Evolutionary conservation across 2,113 vertebrate genomes (phyloP).

Genomic region (Lota lota): DNA sequence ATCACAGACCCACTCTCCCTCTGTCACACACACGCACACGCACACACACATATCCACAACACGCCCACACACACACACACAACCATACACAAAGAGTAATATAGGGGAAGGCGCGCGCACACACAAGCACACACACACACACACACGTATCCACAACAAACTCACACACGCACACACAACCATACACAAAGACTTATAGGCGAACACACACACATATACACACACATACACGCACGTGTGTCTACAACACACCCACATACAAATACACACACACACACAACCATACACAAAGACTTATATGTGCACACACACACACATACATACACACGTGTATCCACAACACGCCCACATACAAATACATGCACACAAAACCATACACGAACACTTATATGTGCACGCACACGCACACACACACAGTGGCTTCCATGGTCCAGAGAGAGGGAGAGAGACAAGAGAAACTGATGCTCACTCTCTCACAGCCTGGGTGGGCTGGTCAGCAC

Average conservation of each 20-base stretch:
- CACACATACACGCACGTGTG: constrained; percentile 10
- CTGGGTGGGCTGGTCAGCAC: constrained; percentile 75
- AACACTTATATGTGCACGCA: too few species aligned
- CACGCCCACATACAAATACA: constrained; percentile 18
- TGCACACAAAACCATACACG: too few species aligned
- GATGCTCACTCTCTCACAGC: constrained; percentile 58
- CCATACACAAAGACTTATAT: constrained; percentile 20
- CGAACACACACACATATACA: constrained; percentile 6
- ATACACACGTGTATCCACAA: constrained; percentile 16
- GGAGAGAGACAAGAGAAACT: constrained; percentile 71
- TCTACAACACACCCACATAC: constrained; percentile 16
- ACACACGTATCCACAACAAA: too few species aligned
- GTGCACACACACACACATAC: constrained; percentile 20
- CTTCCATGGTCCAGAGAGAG: constrained; percentile 47
- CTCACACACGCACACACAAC: too few species aligned
- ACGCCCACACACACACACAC: too few species aligned
- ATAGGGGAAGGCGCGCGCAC: too few species aligned
- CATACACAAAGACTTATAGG: too few species aligned
- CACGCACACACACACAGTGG: too few species aligned
- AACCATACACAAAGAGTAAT: too few species aligned
- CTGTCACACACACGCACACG: constrained; percentile 39
- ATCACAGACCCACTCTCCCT: constrained; percentile 42
- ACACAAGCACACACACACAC: too few species aligned
- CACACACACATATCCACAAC: too few species aligned
- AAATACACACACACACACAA: too few species aligned